A percentile compares a stretch with the other conserved stretches of the same genome.
These are phyloP conservation scores for Bolinopsis microptera DNA, from an alignment of 37 sponge, comb jelly and placozoan species.

Conservation along the genomic window DNA sequence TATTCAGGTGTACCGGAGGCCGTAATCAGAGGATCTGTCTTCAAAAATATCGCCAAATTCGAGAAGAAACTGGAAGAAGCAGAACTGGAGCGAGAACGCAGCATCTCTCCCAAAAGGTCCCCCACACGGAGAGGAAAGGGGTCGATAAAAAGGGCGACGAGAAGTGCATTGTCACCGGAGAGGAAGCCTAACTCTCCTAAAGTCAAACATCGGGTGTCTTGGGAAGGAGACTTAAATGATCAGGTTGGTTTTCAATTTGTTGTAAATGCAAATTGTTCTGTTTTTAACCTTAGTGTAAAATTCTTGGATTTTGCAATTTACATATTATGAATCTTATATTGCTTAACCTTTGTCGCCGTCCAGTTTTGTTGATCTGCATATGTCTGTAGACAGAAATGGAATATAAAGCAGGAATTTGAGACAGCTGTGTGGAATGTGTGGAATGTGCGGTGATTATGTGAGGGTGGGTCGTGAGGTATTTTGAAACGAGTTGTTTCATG, in stretches of 20 bases:
- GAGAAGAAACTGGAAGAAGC: background rate
- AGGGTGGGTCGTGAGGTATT: too few relatives aligned
- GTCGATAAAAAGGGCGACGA: background rate
- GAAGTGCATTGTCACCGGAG: background rate
- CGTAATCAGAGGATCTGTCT: background rate
- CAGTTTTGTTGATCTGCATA: too few relatives aligned
- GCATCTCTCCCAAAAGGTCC: background rate
- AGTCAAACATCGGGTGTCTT: background rate
- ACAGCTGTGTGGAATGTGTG: too few relatives aligned
- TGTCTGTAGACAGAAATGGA: too few relatives aligned
- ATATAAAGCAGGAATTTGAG: too few relatives aligned
- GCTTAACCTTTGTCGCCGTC: too few relatives aligned
- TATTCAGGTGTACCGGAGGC: background rate
- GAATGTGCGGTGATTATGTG: too few relatives aligned
- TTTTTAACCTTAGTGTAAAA: too few relatives aligned
- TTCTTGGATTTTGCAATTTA: too few relatives aligned
- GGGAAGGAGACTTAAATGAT: background rate
- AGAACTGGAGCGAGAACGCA: background rate
- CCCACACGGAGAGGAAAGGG: background rate
- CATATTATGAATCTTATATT: too few relatives aligned
- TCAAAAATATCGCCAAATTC: background rate
- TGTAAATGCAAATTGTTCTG: too few relatives aligned
- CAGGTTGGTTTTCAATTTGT: constrained; percentile 11
- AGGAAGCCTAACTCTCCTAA: background rate
- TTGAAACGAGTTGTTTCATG: too few relatives aligned